Percentiles rank a stretch among this genome's conserved stretches.
These are phyloP conservation scores for Gymnocephalus cernua DNA, from an alignment of 2,113 vertebrate genomes.

Conservation along the genomic window DNA sequence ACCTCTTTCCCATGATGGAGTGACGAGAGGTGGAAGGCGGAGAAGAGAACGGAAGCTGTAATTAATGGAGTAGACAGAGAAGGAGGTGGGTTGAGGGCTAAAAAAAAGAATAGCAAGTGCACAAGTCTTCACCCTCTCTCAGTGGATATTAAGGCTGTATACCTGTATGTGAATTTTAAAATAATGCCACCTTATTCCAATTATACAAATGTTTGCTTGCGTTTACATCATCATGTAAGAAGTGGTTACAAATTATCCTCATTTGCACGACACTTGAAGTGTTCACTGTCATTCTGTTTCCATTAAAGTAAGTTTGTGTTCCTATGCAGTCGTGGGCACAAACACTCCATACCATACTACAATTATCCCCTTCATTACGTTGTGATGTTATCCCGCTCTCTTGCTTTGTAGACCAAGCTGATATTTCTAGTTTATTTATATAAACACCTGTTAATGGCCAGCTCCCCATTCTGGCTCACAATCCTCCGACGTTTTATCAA, in stretches of 20 bases:
- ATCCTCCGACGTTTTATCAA: constrained; percentile 20
- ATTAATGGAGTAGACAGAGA: constrained; percentile 60
- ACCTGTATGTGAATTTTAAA: constrained; percentile 14
- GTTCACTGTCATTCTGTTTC: constrained; percentile 48
- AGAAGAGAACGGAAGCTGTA: constrained; percentile 52
- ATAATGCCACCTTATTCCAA: constrained; percentile 25
- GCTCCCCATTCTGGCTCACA: constrained; percentile 8
- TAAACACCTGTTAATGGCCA: constrained; percentile 46
- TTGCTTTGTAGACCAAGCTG: constrained; percentile 34
- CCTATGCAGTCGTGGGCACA: constrained; percentile 49
- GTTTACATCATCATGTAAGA: constrained; percentile 49
- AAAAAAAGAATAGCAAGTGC: constrained; percentile 38
- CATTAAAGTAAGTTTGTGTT: constrained; percentile 47
- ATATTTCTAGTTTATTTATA: constrained; percentile 40
- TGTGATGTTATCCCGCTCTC: constrained; percentile 47
- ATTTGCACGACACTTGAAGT: constrained; percentile 54
- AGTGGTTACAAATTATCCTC: constrained; percentile 57
- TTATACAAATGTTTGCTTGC: constrained; percentile 21
- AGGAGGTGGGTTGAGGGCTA: constrained; percentile 34
- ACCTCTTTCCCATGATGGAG: constrained; percentile 59
- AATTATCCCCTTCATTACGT: constrained; percentile 69
- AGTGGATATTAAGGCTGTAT: constrained; percentile 6
- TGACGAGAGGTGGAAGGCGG: constrained; percentile 61
- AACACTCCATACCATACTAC: constrained; percentile 56
- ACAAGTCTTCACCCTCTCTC: constrained; percentile 29